phyloP scores from a whole-genome alignment of 2,113 vertebrate species.

The Scatophagus argus region DNA sequence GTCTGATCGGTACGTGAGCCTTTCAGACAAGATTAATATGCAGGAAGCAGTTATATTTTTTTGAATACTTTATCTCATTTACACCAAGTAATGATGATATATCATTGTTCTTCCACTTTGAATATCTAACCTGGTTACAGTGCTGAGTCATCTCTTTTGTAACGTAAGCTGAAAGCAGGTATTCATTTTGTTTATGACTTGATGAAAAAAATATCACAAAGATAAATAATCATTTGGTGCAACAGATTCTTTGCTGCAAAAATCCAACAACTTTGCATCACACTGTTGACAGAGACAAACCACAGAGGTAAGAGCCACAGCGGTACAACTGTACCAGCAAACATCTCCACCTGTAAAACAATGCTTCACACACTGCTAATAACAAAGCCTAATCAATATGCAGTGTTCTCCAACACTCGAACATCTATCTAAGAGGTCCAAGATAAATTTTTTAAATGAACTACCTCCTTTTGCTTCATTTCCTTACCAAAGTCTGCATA shows the following conservation, averaged over 20 bases:
- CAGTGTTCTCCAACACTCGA: constrained; percentile 41
- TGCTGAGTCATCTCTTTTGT: constrained; percentile 61
- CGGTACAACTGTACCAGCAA: constrained; percentile 56
- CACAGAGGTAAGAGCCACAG: constrained; percentile 14
- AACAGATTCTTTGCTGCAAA: constrained; percentile 24
- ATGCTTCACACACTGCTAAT: constrained; percentile 27
- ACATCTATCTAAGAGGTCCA: constrained; percentile 69
- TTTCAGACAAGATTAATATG: constrained; percentile 4
- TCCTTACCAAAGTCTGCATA: constrained; percentile 78
- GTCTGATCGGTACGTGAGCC: background rate
- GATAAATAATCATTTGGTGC: constrained; percentile 56
- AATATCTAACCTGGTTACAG: constrained; percentile 37
- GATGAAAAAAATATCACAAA: constrained; percentile 42
- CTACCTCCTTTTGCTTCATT: constrained; percentile 74
- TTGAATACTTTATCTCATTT: constrained; percentile 58
- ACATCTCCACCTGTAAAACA: constrained; percentile 60
- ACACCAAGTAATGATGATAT: constrained; percentile 46
- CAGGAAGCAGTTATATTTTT: background rate
- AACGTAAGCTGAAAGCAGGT: constrained; percentile 47
- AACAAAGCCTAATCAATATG: constrained; percentile 68
- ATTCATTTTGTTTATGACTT: constrained; percentile 60
- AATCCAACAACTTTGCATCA: constrained; percentile 39
- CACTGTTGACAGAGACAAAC: constrained; percentile 56
- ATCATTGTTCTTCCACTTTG: constrained; percentile 26
- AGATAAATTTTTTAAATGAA: constrained; percentile 79